A percentile compares a stretch with the other conserved stretches of the same genome.
These are phyloP conservation scores for Oasisia sp. DNA, from an alignment of 2,888 invertebrate genomes.

Conservation along the genomic window DNA sequence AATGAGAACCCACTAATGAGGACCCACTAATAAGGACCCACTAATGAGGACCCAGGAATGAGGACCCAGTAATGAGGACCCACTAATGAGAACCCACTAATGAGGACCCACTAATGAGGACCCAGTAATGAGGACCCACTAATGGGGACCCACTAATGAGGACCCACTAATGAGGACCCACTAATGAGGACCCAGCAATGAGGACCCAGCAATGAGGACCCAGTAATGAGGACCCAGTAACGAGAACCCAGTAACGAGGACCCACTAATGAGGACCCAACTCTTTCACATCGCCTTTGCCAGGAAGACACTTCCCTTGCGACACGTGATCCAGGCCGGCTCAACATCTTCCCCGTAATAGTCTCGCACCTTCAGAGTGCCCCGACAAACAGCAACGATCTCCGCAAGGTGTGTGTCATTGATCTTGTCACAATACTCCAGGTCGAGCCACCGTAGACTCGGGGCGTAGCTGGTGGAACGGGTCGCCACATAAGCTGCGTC, in stretches of 20 bases:
- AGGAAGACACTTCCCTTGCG: not conserved
- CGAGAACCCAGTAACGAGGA: not conserved
- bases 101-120: no score
- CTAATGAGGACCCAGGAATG: not conserved
- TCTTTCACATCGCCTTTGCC: not conserved
- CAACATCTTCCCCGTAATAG: slow-evolving; percentile 17
- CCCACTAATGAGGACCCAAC: not conserved
- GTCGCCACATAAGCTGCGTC: not conserved
- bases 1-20: not conserved
- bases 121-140: not conserved
- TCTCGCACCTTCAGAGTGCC: not conserved
- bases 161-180: not conserved
- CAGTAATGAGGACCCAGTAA: not conserved
- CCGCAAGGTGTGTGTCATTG: slow-evolving; percentile 19
- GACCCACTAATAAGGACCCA: no score
- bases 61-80: not conserved
- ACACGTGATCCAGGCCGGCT: slow-evolving; percentile 7
- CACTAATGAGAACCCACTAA: no score
- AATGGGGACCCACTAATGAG: not conserved
- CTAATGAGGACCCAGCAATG: not conserved
- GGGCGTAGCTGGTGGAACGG: not conserved
- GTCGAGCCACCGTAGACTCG: slow-evolving; percentile 13
- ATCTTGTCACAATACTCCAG: slow-evolving; percentile 23
- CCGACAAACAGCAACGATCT: slow-evolving; percentile 20
- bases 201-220: not conserved